Evolutionary conservation across 2,888 invertebrate species (phyloP), one percentile per base, ranked within the genome.

Genomic region (Ctenicera cuprea): DNA sequence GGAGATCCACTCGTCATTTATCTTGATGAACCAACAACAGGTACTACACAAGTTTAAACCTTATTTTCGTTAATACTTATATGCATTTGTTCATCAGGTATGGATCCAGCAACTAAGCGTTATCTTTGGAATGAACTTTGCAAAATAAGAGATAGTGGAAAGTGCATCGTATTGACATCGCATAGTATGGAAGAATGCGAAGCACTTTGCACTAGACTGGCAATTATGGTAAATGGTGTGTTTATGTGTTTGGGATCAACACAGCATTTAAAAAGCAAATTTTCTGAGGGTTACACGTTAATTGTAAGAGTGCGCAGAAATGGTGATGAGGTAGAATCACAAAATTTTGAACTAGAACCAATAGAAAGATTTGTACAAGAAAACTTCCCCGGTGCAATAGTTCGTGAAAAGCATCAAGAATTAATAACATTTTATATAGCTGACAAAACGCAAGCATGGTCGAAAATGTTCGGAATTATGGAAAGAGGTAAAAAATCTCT

Each of bases 121-220:
- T 91, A 93, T 74, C 89, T 97, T 11, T 96, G 96, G 96, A 89
- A 93, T 80, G 92, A 93, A 12, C 89, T 95, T 37, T 89, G 90
- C 76, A 89, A 90, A 71, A 90, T 93, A 45, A 89, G 94, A 57
- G 92, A 92, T 70, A 88, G 90, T 1, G 95, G 95, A 0, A 91
- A 91, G 83, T 93, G 94, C 71, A 91, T 96, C 65, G 89, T 96
- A 73, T 89, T 96, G 72, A 96, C 96, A n/a, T 95, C 95, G 48
- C 94, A 95, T 88, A 94, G 94, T 84, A 95, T 95, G 94, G 95
- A 95, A 87, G 95, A 95, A 87, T 95, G 95, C 86, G 95, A 95
- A 87, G 94, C 94, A 16, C 88, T 95, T 18, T 95, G 95, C 85
- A 93, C 94, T 1, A 89, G 95, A 5, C 86, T 95, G 78, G 94